A percentile compares a stretch with the other conserved stretches of the same genome.
phyloP scores from a whole-genome alignment of 2,797 vertebrate genomes.

The Schizopygopsis pylzovi region DNA sequence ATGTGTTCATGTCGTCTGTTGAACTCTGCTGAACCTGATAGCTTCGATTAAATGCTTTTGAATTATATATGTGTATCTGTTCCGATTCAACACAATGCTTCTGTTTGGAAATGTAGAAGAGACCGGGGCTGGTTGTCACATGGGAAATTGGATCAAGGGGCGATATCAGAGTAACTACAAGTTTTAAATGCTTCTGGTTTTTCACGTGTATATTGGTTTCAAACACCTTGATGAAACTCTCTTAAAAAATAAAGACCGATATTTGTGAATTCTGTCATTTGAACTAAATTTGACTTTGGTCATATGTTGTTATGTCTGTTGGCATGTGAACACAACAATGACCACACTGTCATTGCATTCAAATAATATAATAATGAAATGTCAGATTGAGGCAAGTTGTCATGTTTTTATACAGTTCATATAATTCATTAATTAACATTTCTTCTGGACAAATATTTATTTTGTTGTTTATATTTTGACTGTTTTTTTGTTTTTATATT shows the following conservation, averaged over 20 bases:
- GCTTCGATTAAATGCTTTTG: neutral
- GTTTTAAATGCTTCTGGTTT: neutral
- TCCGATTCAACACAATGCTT: neutral
- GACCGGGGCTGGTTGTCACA: neutral
- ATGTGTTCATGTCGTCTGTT: constrained; percentile 22
- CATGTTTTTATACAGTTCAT: neutral
- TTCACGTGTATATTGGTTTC: neutral
- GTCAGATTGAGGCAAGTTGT: neutral
- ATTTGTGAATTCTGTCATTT: no score
- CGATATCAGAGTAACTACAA: neutral
- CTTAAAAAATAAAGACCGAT: no score
- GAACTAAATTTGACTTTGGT: no score
- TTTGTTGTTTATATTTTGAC: neutral
- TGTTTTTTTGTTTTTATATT: neutral
- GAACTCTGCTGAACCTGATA: constrained; percentile 24
- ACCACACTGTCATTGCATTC: neutral
- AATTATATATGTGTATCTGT: neutral
- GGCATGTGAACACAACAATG: no score
- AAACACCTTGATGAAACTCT: neutral
- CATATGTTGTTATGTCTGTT: neutral
- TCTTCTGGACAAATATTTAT: neutral
- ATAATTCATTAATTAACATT: neutral
- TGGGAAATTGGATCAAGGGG: neutral
- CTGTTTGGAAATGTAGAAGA: neutral
- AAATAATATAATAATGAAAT: neutral